These are phyloP conservation scores for Myotis planiceps DNA, from an alignment of 2,797 vertebrate species.

Conservation along the genomic window DNA sequence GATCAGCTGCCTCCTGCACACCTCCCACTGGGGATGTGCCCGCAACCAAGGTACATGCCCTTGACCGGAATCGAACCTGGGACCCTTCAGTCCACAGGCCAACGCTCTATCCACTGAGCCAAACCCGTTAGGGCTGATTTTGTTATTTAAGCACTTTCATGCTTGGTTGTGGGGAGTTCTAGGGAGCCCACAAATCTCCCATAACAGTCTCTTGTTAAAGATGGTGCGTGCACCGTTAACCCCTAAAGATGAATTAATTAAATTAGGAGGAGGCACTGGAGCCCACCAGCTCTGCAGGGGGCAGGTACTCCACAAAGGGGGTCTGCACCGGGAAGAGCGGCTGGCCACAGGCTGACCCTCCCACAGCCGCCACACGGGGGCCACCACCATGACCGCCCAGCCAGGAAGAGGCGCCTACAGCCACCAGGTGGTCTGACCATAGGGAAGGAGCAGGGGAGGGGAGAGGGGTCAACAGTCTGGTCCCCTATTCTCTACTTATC, in stretches of 20 bases:
- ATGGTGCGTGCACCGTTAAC: background rate
- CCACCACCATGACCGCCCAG: too few species aligned
- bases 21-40: too few species aligned
- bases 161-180: background rate
- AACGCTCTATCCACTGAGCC: too few species aligned
- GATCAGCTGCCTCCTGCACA: too few species aligned
- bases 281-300: background rate
- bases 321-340: background rate
- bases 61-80: too few species aligned
- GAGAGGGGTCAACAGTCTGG: background rate
- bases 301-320: background rate
- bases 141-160: background rate
- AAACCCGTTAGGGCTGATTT: too few species aligned
- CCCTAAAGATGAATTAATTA: constrained; percentile 6
- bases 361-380: background rate
- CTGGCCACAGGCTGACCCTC: background rate
- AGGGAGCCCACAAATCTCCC: background rate
- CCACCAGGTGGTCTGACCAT: background rate
- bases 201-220: background rate
- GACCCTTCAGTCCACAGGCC: too few species aligned
- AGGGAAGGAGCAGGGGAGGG: background rate
- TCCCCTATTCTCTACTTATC: background rate
- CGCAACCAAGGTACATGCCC: too few species aligned
- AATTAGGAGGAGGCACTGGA: background rate
- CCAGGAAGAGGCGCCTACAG: background rate